Conservation (phyloP, 2,888 invertebrate species). For the Troides oblongomaculatus region DNA sequence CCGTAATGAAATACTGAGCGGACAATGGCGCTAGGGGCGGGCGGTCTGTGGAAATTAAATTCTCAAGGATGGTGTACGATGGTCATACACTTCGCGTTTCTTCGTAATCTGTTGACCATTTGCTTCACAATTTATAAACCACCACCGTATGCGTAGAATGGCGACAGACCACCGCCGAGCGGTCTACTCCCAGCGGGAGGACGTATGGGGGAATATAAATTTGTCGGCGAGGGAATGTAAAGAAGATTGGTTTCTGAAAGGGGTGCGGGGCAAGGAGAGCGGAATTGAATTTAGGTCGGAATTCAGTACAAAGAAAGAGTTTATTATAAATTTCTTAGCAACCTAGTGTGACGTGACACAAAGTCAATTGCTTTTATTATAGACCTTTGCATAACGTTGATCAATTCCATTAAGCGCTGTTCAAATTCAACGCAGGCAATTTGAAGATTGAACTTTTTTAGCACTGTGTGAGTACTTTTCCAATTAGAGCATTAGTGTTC, state of each 20-base stretch:
- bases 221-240: slow-evolving; percentile 77
- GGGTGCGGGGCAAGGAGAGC: slow-evolving; percentile 68
- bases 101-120: slow-evolving; percentile 54
- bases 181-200: slow-evolving; percentile 54
- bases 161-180: slow-evolving; percentile 37
- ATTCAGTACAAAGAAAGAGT: slow-evolving; percentile 64
- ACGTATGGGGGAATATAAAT: slow-evolving; percentile 75
- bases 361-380: slow-evolving; percentile 61
- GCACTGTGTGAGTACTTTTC: slow-evolving; percentile 71
- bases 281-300: slow-evolving; percentile 76
- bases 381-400: slow-evolving; percentile 42
- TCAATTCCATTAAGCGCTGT: slow-evolving; percentile 22
- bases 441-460: slow-evolving; percentile 22
- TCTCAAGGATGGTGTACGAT: slow-evolving; percentile 62
- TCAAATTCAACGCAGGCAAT: slow-evolving; percentile 10
- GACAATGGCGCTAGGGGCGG: slow-evolving; percentile 75
- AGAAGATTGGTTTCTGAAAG: slow-evolving; percentile 76
- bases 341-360: slow-evolving; percentile 57
- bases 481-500: slow-evolving; percentile 80
- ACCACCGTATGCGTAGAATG: slow-evolving; percentile 33
- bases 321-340: slow-evolving; percentile 65
- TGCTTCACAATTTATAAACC: slow-evolving; percentile 63
- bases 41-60: slow-evolving; percentile 76
- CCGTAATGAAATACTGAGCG: slow-evolving; percentile 80
- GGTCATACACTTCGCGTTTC: slow-evolving; percentile 62